Evolutionary conservation across 2,797 vertebrate species (phyloP).

Genomic region (Poecile montanus): DNA sequence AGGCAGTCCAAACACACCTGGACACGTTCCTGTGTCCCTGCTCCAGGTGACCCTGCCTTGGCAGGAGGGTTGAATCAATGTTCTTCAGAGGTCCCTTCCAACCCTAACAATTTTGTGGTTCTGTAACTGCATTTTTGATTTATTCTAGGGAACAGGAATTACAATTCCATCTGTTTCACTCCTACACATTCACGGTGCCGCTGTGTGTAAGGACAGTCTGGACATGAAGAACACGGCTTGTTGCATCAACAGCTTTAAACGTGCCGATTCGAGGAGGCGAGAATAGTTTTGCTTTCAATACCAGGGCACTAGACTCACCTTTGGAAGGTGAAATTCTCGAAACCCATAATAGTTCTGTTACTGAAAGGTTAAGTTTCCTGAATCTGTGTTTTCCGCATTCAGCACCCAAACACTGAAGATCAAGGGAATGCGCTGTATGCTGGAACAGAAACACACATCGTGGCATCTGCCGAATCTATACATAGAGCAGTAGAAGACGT

Average conservation of each 20-base stretch:
- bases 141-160: background rate
- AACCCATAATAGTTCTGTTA: rapidly evolving
- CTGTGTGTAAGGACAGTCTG: rapidly evolving
- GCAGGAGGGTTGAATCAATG: background rate
- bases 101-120: background rate
- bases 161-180: background rate
- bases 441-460: background rate
- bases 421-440: background rate
- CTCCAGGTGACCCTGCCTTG: background rate
- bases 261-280: background rate
- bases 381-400: background rate
- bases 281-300: background rate
- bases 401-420: background rate
- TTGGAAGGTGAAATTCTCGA: background rate
- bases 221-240: background rate
- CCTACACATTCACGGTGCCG: rapidly evolving
- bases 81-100: background rate
- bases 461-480: background rate
- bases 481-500: rapidly evolving
- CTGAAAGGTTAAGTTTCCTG: background rate
- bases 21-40: background rate
- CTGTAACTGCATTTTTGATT: background rate
- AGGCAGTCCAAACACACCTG: background rate
- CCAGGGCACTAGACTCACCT: background rate
- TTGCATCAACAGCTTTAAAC: background rate